These are phyloP conservation scores for Tipula vernalis DNA, from an alignment of 2,888 invertebrate genomes.

Conservation along the genomic window DNA sequence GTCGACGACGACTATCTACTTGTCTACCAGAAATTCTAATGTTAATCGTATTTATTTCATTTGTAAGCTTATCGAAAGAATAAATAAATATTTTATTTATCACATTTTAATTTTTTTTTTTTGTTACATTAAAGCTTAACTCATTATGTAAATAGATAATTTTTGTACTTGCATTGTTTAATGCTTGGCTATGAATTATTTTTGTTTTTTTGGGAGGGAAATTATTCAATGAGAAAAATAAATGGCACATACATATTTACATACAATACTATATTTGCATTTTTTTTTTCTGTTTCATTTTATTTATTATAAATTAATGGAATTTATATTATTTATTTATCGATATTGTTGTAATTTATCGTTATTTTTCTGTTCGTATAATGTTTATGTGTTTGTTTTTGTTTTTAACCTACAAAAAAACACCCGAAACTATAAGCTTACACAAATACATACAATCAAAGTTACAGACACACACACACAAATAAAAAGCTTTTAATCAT, in stretches of 20 bases:
- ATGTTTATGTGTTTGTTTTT: neutral
- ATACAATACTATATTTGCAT: neutral
- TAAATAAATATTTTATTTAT: neutral
- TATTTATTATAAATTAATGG: neutral
- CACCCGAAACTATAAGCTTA: neutral
- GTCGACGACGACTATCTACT: neutral
- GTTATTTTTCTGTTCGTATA: neutral
- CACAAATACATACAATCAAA: neutral
- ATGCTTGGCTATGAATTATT: neutral
- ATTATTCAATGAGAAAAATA: neutral
- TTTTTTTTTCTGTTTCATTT: neutral
- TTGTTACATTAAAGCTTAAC: neutral
- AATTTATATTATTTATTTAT: neutral
- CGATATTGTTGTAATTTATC: constrained; percentile 4
- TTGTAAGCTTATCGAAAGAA: neutral
- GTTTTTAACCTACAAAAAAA: neutral
- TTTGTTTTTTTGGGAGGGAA: neutral
- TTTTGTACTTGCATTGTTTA: neutral
- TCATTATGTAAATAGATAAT: neutral
- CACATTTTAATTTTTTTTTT: neutral
- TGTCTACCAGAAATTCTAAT: too few relatives aligned
- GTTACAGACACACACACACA: neutral
- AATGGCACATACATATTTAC: neutral
- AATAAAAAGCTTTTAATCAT: neutral
- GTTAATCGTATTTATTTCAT: neutral